Percentiles rank a stretch among this genome's conserved stretches.
phyloP scores from a whole-genome alignment of 2,113 vertebrate species.

The Mormoops blainvillei region DNA sequence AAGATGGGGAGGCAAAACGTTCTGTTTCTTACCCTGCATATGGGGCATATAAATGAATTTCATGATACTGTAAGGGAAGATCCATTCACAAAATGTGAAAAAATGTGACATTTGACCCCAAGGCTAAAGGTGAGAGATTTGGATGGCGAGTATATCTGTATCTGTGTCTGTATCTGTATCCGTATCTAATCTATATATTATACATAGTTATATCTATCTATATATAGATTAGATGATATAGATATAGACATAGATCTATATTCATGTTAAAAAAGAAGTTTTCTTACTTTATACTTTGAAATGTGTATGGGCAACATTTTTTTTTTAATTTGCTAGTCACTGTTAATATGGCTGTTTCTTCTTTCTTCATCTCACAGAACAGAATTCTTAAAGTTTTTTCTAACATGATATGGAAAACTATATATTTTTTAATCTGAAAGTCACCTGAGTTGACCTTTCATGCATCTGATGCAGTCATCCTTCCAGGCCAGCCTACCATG shows the following conservation, averaged over 20 bases:
- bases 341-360: neutral
- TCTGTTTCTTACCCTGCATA: neutral
- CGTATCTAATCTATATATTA: too few species aligned
- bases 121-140: neutral
- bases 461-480: neutral
- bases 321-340: neutral
- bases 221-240: too few species aligned
- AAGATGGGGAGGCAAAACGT: neutral
- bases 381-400: conserved; percentile 19
- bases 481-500: neutral
- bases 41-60: neutral
- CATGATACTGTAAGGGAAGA: neutral
- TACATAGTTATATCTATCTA: too few species aligned
- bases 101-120: conserved; percentile 16
- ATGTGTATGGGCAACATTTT: neutral
- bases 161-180: too few species aligned
- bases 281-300: neutral
- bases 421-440: neutral
- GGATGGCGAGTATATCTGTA: neutral
- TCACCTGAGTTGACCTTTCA: neutral
- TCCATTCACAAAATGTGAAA: neutral
- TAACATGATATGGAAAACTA: neutral
- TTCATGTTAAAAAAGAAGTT: neutral
- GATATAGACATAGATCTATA: neutral
- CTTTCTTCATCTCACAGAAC: neutral